Base-by-base conservation (phyloP, 1,140 invertebrate genomes). In the Procambarus clarkii region DNA sequence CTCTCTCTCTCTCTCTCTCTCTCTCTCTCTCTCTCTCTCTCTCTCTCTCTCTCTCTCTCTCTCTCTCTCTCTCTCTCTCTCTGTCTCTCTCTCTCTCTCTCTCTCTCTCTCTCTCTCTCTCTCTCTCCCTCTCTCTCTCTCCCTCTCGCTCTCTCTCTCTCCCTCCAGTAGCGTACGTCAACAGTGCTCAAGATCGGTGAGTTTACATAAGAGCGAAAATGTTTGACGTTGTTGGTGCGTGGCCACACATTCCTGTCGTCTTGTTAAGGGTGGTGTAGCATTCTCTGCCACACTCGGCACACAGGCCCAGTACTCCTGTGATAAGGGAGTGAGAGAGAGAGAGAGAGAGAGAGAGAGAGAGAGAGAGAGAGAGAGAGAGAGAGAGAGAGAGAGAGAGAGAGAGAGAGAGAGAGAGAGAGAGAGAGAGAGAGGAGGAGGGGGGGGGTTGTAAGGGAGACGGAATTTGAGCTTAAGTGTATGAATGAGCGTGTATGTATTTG, bases 321-420 rank as follows among this genome's bases (percentile, higher is more conserved):
- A 58, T 64, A 3, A 64, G 60, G 21, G 60, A 64, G 60, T 13
- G 60, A 21, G n/a, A 78, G 77, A 78, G 77, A 78, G 77, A 78
- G 77, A 78, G 77, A 78, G 77, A 78, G 77, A 78, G 77, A 78
- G 77, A 78, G 77, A 78, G 77, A 78, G 77, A 78, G 77, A 78
- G 77, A 78, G 77, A 78, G 77, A 78, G 77, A 78, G 77, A 78
- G 77, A 78, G 77, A 78, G 77, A 78, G 77, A 78, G 77, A 78
- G 77, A 78, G 24, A 45, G 77, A 78, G 44, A 45, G 77, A 78
- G 44, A 44, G 44, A 78, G 77, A 78, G 44, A 78, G 44, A 78
- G 24, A 78, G 44, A n/a, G n/a, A n/a, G n/a, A n/a, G n/a, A n/a
- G n/a, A n/a, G n/a, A n/a, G n/a, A n/a, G n/a, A n/a, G n/a, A n/a